Evolutionary conservation across 2,113 vertebrate species (phyloP), one percentile per base, ranked within the genome.

Genomic region (Saguinus midas): DNA sequence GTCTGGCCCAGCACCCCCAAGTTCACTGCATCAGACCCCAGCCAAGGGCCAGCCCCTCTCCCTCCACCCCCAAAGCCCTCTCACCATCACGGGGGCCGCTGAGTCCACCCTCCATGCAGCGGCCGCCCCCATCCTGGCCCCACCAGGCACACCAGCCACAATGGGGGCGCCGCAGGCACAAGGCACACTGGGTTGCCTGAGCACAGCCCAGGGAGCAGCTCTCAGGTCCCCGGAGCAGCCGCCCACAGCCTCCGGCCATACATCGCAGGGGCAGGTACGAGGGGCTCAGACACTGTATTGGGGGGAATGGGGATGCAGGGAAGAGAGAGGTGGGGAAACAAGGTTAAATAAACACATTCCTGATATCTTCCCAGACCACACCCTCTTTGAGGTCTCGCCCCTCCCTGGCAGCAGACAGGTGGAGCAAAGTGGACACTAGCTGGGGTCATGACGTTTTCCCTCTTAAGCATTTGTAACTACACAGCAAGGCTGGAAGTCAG

Each of bases 111-210:
- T 99, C 99, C 95, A 99, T 95, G 96, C 99, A 99, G 95, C 87
- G 98, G 40, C 99, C 99, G 0, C 98, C 99, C 5, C 99, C 99
- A 3, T 99, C 99, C 88, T 98, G 99, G 10, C 98, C 99, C 6
- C 96, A 94, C 97, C 96, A 97, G 57, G 99, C 98, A 92, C 99
- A 99, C 99, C 99, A 99, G 86, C 99, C 99, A 25, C 99, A 99
- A 97, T 99, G 99, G 55, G 99, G 99, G 86, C 99, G 99, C 81
- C 98, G 98, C 68, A 99, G 99, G 97, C 99, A 99, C 94, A 99
- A 98, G 95, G 99, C 98, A 61, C 99, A 99, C 98, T 99, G 99
- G 61, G 98, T 99, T 40, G 99, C 99, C 96, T 98, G 98, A 50
- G 99, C 98, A 97, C 99, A 99, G 94, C 99, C 98, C 6, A 99